Percentiles rank a stretch among this genome's conserved stretches.
Evolutionary conservation across 2,113 vertebrate species (phyloP).

Genomic region (Camelus bactrianus): DNA sequence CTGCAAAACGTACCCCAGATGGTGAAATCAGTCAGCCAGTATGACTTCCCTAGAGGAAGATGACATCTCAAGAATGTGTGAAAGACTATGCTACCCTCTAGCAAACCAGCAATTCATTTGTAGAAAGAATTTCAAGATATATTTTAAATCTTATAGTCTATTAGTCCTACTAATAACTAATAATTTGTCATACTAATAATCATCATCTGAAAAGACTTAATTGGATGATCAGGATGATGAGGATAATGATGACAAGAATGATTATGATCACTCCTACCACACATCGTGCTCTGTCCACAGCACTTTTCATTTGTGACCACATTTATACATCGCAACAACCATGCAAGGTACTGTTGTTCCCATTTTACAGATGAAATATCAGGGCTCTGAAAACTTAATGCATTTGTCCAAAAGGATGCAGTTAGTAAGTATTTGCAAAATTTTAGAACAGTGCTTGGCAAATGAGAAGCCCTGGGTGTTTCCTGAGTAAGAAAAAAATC

Average conservation of each 20-base stretch:
- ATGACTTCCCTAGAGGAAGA: not conserved
- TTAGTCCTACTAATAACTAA: not conserved
- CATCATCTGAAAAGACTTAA: not conserved
- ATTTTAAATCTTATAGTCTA: not conserved
- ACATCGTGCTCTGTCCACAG: rapidly evolving
- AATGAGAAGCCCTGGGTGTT: not conserved
- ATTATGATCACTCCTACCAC: not conserved
- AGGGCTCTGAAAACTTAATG: not conserved
- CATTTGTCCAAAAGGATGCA: not conserved
- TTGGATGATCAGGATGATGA: not conserved
- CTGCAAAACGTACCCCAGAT: not conserved
- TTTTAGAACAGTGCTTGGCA: not conserved
- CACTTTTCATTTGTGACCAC: not conserved
- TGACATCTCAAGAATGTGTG: not conserved
- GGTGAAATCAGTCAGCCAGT: not conserved
- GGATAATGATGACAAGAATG: rapidly evolving
- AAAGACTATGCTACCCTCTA: not conserved
- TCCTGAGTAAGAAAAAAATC: not conserved
- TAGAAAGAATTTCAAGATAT: not conserved
- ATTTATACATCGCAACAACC: not conserved
- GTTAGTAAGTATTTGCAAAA: not conserved
- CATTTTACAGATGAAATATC: not conserved
- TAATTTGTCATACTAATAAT: not conserved
- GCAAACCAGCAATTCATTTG: not conserved
- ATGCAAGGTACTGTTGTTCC: not conserved